A percentile compares a stretch with the other conserved stretches of the same genome.
Conservation (phyloP, 2,888 invertebrate species). For the Gastrophysa polygoni region DNA sequence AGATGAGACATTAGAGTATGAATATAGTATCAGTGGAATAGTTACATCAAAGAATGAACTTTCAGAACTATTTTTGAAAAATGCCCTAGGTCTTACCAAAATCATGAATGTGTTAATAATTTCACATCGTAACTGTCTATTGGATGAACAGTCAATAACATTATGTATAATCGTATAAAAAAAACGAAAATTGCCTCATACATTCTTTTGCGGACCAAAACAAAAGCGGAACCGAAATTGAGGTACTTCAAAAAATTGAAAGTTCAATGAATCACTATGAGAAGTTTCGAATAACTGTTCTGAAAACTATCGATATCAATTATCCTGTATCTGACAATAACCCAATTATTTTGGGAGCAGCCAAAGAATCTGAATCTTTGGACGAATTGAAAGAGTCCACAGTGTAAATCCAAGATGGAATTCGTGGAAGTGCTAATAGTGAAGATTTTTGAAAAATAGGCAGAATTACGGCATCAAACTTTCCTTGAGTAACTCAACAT, state of each 20-base stretch:
- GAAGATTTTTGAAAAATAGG: too few relatives aligned
- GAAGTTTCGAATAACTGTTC: neutral
- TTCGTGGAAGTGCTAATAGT: too few relatives aligned
- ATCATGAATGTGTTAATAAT: neutral
- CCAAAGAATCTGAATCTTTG: neutral
- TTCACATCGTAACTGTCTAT: neutral
- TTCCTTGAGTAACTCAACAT: too few relatives aligned
- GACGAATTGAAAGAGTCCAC: too few relatives aligned
- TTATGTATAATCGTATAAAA: slow-evolving; percentile 1
- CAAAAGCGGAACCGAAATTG: neutral
- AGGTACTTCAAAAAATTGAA: neutral
- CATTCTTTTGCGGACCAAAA: neutral
- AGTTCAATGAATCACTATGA: neutral
- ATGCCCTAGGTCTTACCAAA: neutral
- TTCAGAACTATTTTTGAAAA: neutral
- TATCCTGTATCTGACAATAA: neutral
- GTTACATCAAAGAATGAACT: neutral
- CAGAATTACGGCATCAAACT: too few relatives aligned
- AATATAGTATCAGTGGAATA: neutral
- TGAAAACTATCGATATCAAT: neutral
- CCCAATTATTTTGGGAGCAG: too few relatives aligned
- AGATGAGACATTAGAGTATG: neutral
- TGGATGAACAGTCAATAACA: neutral
- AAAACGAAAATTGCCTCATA: neutral
- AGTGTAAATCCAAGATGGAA: too few relatives aligned